phyloP scores from a whole-genome alignment of 2,888 invertebrate species.

The Torymus tubicola region DNA sequence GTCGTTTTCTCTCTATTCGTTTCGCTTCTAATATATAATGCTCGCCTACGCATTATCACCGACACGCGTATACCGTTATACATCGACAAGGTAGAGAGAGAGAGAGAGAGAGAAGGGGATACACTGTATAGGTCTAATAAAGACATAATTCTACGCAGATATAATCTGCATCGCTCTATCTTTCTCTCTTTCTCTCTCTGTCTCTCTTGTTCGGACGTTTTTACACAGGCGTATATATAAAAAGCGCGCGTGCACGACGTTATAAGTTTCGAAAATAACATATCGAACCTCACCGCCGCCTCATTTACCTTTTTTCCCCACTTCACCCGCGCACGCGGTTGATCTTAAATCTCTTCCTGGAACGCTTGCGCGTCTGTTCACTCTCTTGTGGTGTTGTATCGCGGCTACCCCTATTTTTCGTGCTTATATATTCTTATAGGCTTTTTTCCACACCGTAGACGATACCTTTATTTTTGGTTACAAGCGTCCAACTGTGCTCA shows the following conservation, averaged over 20 bases:
- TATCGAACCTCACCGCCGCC: slow-evolving; percentile 3
- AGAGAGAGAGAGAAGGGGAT: slow-evolving; percentile 34
- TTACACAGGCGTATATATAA: background rate
- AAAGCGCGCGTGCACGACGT: slow-evolving; percentile 7
- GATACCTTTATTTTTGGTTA: background rate
- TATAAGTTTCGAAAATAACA: too few species aligned
- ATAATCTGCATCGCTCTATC: slow-evolving; percentile 62
- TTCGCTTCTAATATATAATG: slow-evolving; percentile 12
- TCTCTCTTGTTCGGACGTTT: slow-evolving; percentile 43
- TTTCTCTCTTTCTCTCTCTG: slow-evolving; percentile 22
- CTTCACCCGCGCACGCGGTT: background rate
- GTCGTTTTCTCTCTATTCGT: background rate
- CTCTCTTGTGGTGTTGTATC: background rate
- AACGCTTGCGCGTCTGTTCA: slow-evolving; percentile 12
- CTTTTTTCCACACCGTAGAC: slow-evolving; percentile 3
- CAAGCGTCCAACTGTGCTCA: background rate
- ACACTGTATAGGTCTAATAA: slow-evolving; percentile 68
- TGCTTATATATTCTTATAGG: slow-evolving; percentile 1
- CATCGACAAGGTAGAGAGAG: background rate
- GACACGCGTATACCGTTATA: background rate
- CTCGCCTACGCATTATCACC: background rate
- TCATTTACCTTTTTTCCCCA: slow-evolving; percentile 39
- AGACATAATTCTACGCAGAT: slow-evolving; percentile 72
- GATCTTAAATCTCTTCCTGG: slow-evolving; percentile 48
- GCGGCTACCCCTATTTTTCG: slow-evolving; percentile 19